Conservation (phyloP, 2,113 vertebrate genomes). For the Corapipo altera region DNA sequence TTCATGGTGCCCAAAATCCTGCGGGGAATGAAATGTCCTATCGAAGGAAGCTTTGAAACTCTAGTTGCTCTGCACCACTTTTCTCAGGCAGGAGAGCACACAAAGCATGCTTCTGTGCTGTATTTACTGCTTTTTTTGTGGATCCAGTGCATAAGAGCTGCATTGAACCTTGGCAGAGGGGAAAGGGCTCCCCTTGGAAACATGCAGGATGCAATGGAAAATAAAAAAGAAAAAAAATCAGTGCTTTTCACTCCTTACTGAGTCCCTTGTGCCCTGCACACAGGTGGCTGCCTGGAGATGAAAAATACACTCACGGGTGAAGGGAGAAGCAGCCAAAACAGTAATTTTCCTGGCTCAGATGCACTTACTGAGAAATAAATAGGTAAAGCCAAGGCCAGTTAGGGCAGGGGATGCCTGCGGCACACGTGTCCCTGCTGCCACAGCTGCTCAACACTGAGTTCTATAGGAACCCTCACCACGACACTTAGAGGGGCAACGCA, state of each 20-base stretch:
- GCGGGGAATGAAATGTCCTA: slow-evolving; percentile 55
- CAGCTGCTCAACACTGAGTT: background rate
- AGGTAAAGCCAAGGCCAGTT: background rate
- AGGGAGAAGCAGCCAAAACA: slow-evolving; percentile 33
- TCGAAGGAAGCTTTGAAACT: slow-evolving; percentile 68
- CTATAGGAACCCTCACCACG: rapidly evolving
- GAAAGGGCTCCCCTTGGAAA: slow-evolving; percentile 56
- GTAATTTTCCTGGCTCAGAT: slow-evolving; percentile 54
- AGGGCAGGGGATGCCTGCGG: background rate
- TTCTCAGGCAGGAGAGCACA: slow-evolving; percentile 35
- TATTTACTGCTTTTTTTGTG: slow-evolving; percentile 25
- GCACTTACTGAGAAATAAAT: background rate
- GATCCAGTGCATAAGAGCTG: slow-evolving; percentile 60
- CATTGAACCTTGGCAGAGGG: slow-evolving; percentile 65
- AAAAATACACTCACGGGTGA: slow-evolving; percentile 19
- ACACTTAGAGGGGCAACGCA: rapidly evolving
- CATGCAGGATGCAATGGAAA: slow-evolving; percentile 61
- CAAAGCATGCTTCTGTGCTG: slow-evolving; percentile 58
- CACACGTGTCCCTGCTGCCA: rapidly evolving
- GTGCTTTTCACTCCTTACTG: slow-evolving; percentile 48
- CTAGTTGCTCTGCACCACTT: slow-evolving; percentile 51
- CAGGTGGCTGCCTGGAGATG: slow-evolving; percentile 43
- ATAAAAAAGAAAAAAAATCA: background rate
- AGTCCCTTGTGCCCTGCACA: slow-evolving; percentile 47
- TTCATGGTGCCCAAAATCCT: slow-evolving; percentile 47